Evolutionary conservation across 1,140 invertebrate species (phyloP).

Genomic region (Bombyx mandarina): DNA sequence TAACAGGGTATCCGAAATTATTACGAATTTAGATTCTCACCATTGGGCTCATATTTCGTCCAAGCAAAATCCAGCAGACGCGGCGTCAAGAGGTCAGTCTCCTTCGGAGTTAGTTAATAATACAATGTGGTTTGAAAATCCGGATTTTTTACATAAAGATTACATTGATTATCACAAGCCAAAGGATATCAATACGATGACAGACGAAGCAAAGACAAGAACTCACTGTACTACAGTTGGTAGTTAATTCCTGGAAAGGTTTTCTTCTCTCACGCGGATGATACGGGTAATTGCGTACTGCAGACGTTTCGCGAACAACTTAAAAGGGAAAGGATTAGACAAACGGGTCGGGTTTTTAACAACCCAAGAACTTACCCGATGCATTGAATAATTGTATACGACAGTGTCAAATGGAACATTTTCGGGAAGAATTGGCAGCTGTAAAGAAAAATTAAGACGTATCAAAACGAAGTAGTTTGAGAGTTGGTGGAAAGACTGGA

Average conservation of each 20-base stretch:
- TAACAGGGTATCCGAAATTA: conserved; percentile 6
- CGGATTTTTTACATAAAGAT: background rate
- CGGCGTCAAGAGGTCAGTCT: conserved; percentile 1
- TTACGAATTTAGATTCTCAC: conserved; percentile 1
- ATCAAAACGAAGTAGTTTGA: conserved; percentile 18
- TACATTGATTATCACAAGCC: background rate
- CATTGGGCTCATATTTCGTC: conserved; percentile 3
- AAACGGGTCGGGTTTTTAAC: conserved; percentile 7
- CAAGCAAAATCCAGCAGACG: conserved; percentile 5
- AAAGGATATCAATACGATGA: background rate
- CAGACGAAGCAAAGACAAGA: background rate
- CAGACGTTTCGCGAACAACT: conserved; percentile 10
- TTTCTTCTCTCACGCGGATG: conserved; percentile 16
- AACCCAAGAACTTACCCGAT: conserved; percentile 4
- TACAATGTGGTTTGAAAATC: background rate
- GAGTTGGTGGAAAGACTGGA: conserved; percentile 21
- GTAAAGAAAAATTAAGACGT: conserved; percentile 5
- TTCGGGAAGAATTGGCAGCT: conserved; percentile 9
- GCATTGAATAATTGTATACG: background rate
- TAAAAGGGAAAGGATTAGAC: conserved; percentile 7
- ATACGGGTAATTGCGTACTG: conserved; percentile 18
- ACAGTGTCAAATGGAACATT: conserved; percentile 2
- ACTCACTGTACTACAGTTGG: conserved; percentile 10
- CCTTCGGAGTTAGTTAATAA: background rate
- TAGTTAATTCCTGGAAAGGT: conserved; percentile 20